Evolutionary conservation across 2,797 vertebrate species (phyloP), one percentile per base, ranked within the genome.

Genomic region (Hipposideros larvatus): DNA sequence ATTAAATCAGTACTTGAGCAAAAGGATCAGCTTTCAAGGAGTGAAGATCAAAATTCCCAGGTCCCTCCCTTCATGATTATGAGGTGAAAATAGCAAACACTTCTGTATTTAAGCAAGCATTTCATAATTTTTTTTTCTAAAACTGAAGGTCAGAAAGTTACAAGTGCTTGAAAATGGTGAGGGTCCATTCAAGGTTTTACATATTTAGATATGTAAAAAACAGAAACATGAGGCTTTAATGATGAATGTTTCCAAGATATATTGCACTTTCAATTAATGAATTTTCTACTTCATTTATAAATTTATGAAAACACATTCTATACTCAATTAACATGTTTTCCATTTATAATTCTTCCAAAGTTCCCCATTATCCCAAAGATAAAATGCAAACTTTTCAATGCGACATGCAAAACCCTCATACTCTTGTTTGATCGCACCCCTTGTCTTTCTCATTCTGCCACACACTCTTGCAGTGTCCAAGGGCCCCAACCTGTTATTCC

Each of bases 251-350:
- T 87, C 24, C 9, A 73, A 87, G 78, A 87, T 15, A 87, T 22
- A 82, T 11, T 43, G 5, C 13, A 82, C 6, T 88, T 63, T 82
- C 22, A 37, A n/a, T 75, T 46, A 77, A 26, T 68, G 9, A 61
- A 68, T 94, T 57, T 92, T 73, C 48, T 55, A 15, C 19, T 91
- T 82, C 63, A 63, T 65, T 86, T 77, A 80, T 57, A 87, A 94
- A 86, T 57, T 90, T 3, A n/a, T 46, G 7, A 82, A 93, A 93
- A 74, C 4, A 28, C 13, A 63, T 66, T 71, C 18, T 87, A 16
- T 48, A 71, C 21, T 83, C 19, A 57, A 34, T 34, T n/a, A 85
- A 65, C 78, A n/a, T 51, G 22, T 66, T 53, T 91, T 37, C 3
- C 11, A 71, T 10, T 93, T 51, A 59, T 0, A 65, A 41, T 31